Percentiles rank a stretch among this genome's conserved stretches.
phyloP scores from a whole-genome alignment of 1,140 invertebrate species.

The Telenomus remus region DNA sequence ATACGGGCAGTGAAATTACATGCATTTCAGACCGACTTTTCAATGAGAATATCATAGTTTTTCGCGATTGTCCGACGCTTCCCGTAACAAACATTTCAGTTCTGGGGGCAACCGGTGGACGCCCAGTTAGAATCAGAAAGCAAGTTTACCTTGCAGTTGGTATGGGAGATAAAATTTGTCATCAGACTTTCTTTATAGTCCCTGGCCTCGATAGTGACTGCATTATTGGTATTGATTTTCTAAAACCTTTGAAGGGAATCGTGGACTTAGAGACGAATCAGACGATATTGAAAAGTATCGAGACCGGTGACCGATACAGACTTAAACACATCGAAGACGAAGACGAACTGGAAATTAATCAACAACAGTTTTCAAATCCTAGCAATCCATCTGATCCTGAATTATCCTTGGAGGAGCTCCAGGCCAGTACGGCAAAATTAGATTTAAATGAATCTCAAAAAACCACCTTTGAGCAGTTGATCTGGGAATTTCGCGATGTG shows the following conservation, averaged over 20 bases:
- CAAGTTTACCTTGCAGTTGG: slow-evolving; percentile 1
- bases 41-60: slow-evolving; percentile 54
- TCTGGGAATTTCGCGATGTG: neutral
- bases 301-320: too few relatives aligned
- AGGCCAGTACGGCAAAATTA: neutral
- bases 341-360: too few relatives aligned
- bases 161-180: slow-evolving; percentile 23
- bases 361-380: too few relatives aligned
- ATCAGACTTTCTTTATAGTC: too few relatives aligned
- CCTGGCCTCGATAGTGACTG: too few relatives aligned
- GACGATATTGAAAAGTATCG: too few relatives aligned
- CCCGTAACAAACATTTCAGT: neutral
- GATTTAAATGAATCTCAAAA: neutral
- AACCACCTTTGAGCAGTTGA: neutral
- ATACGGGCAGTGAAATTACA: slow-evolving; percentile 7
- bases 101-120: slow-evolving; percentile 5
- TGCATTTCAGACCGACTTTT: slow-evolving; percentile 9
- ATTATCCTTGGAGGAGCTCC: neutral
- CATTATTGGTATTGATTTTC: too few relatives aligned
- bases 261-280: too few relatives aligned
- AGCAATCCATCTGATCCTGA: too few relatives aligned
- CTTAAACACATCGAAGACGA: too few relatives aligned
- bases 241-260: too few relatives aligned
- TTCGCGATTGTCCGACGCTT: neutral
- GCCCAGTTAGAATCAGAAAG: slow-evolving; percentile 2